phyloP scores from a whole-genome alignment of 2,113 vertebrate genomes.

The Neogobius melanostomus region DNA sequence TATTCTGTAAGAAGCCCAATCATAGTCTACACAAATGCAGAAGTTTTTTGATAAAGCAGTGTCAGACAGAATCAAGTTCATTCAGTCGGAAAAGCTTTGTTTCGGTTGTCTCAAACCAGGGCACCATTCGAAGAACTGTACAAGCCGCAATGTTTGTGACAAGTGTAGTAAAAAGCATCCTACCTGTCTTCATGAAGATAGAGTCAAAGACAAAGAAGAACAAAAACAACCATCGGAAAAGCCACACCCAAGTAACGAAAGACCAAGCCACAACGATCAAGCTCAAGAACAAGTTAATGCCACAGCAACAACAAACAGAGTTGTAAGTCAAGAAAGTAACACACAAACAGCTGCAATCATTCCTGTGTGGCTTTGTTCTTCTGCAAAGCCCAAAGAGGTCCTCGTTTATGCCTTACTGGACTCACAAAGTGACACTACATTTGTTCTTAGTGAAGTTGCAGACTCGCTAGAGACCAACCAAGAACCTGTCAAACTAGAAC shows the following conservation, averaged over 20 bases:
- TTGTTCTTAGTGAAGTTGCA: slow-evolving; percentile 19
- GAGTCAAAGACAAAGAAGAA: not conserved
- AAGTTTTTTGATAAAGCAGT: slow-evolving; percentile 5
- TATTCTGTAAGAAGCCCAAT: not conserved
- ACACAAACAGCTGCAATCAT: slow-evolving; percentile 18
- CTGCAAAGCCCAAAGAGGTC: slow-evolving; percentile 1
- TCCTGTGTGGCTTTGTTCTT: slow-evolving; percentile 25
- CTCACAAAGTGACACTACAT: slow-evolving; percentile 24
- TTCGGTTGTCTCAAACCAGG: slow-evolving; percentile 21
- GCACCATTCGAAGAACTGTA: slow-evolving; percentile 18
- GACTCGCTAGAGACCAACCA: not conserved
- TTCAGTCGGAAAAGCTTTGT: slow-evolving; percentile 8
- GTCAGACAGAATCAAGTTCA: slow-evolving; percentile 10
- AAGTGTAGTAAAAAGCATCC: slow-evolving; percentile 2
- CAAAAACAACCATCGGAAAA: slow-evolving; percentile 3
- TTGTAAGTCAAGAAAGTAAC: not conserved
- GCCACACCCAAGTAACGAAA: not conserved
- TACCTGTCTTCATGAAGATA: slow-evolving; percentile 13
- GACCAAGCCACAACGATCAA: not conserved
- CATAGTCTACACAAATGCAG: slow-evolving; percentile 16
- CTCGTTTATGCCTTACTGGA: slow-evolving; percentile 16
- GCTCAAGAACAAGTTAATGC: not conserved
- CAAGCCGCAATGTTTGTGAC: slow-evolving; percentile 2
- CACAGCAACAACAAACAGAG: not conserved
- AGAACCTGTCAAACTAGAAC: slow-evolving; percentile 3